Evolutionary conservation across 2,113 vertebrate genomes (phyloP).

Genomic region (Bubo bubo): DNA sequence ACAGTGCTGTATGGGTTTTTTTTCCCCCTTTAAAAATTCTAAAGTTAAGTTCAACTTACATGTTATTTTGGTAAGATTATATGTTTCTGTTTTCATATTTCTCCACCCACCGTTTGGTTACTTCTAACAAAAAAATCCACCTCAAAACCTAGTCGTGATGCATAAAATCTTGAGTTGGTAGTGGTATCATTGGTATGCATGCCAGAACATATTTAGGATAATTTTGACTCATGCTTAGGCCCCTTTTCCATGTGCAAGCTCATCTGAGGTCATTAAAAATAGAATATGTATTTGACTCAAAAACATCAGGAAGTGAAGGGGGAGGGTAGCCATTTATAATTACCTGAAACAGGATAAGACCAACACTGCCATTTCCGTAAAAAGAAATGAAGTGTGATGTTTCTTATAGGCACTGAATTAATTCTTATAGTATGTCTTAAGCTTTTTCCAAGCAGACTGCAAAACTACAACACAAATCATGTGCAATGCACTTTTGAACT

Average conservation of each 20-base stretch:
- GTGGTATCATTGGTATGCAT: background rate
- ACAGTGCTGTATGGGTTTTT: rapidly evolving
- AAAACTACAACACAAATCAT: constrained; percentile 13
- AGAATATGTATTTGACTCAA: background rate
- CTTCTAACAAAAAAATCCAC: background rate
- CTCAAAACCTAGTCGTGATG: background rate
- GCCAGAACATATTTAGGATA: background rate
- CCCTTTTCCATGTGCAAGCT: background rate
- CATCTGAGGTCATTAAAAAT: background rate
- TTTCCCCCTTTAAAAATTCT: background rate
- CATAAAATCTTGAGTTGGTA: background rate
- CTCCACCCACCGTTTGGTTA: background rate
- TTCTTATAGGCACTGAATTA: constrained; percentile 26
- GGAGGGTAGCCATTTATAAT: background rate
- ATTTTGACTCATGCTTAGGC: background rate
- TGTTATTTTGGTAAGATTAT: background rate
- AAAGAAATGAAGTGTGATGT: constrained; percentile 9
- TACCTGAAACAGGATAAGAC: background rate
- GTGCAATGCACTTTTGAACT: background rate
- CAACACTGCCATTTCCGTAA: background rate
- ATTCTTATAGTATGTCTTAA: background rate
- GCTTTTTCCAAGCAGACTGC: constrained; percentile 34
- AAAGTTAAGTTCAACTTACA: background rate
- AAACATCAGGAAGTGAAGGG: background rate
- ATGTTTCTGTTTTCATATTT: background rate